These are phyloP conservation scores for Oreotrochilus melanogaster DNA, from an alignment of 2,113 vertebrate genomes.

Conservation along the genomic window DNA sequence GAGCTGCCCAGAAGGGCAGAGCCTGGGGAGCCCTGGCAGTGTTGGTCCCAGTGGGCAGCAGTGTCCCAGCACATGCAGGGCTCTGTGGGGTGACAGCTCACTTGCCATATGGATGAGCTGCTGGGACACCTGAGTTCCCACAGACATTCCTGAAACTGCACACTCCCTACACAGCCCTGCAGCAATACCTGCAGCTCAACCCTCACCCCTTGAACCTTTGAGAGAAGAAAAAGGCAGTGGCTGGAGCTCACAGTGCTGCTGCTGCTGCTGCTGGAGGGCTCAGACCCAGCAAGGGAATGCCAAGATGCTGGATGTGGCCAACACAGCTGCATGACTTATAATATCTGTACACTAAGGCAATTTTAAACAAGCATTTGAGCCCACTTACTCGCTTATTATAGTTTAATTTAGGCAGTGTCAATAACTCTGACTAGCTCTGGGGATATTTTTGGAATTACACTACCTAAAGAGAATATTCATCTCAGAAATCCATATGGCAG, in stretches of 20 bases:
- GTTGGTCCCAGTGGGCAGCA: neutral
- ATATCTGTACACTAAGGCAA: neutral
- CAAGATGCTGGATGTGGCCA: neutral
- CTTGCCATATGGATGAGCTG: neutral
- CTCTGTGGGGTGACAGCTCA: rapidly evolving
- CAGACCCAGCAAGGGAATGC: neutral
- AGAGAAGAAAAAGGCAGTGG: rapidly evolving
- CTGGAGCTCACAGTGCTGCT: neutral
- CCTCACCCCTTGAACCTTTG: rapidly evolving
- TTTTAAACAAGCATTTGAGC: neutral
- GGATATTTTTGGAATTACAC: slow-evolving; percentile 43
- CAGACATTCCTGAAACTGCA: too few species aligned
- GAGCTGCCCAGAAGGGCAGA: neutral
- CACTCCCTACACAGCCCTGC: neutral
- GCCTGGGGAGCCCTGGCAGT: neutral
- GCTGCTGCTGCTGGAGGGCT: neutral
- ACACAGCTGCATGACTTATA: neutral
- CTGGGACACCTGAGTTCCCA: neutral
- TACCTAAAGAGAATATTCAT: slow-evolving; percentile 36
- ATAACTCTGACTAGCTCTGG: slow-evolving; percentile 45
- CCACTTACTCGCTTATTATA: slow-evolving; percentile 35
- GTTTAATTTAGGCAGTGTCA: slow-evolving; percentile 51
- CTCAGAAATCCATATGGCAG: slow-evolving; percentile 30
- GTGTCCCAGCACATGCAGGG: neutral
- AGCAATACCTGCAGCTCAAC: rapidly evolving